Conservation (phyloP, 2,113 vertebrate genomes). For the Crotalus tigris region DNA sequence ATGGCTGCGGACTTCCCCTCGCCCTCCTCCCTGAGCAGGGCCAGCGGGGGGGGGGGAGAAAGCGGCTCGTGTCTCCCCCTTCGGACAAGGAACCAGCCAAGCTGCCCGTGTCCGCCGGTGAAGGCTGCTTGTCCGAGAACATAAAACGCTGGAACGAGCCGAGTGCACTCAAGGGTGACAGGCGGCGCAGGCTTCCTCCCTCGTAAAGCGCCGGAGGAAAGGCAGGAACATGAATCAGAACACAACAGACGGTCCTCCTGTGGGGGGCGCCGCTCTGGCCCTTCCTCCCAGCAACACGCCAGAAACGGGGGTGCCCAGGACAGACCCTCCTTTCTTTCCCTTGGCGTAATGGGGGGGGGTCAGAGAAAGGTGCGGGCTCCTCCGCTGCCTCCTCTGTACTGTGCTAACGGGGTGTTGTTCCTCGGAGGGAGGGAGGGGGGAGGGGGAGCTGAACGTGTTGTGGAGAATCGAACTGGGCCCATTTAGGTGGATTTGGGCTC, state of each 20-base stretch:
- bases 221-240: neutral
- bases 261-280: no score
- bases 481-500: neutral
- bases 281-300: neutral
- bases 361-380: neutral
- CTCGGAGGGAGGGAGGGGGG: neutral
- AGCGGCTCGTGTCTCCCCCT: constrained; percentile 33
- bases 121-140: constrained; percentile 65
- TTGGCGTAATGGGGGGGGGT: neutral
- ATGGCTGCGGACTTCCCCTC: neutral
- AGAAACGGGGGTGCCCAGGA: neutral
- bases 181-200: constrained; percentile 5
- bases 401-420: neutral
- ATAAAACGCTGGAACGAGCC: constrained; percentile 43
- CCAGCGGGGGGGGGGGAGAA: constrained; percentile 37
- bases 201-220: neutral
- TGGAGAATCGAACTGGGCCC: neutral
- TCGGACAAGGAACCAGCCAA: constrained; percentile 42
- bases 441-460: neutral
- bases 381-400: neutral
- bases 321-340: no score
- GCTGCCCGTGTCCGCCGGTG: constrained; percentile 65
- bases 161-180: constrained; percentile 54
- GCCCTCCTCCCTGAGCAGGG: constrained; percentile 24
- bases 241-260: neutral